These are phyloP conservation scores for Hippasteria phrygiana DNA, from an alignment of 53 echinoderm and acorn worm species.

Conservation along the genomic window DNA sequence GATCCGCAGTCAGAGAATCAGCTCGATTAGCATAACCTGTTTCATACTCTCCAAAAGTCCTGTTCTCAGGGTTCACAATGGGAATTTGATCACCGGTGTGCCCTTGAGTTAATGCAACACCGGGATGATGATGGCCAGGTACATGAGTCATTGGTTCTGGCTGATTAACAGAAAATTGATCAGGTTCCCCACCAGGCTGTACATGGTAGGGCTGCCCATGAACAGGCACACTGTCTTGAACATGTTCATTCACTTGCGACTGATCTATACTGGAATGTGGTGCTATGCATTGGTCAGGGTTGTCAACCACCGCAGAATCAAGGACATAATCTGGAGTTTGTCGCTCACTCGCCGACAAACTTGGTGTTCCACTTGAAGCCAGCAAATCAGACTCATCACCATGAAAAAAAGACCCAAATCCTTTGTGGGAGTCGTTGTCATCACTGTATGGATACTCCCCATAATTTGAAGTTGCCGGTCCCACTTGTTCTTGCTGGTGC, in stretches of 20 bases:
- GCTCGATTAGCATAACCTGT: background rate
- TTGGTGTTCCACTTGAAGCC: slow-evolving; percentile 51
- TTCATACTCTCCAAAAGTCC: background rate
- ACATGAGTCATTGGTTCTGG: background rate
- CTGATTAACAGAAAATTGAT: slow-evolving; percentile 7
- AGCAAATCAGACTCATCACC: slow-evolving; percentile 48
- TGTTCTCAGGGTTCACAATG: background rate
- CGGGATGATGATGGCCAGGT: background rate
- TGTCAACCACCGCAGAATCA: background rate
- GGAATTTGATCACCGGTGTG: background rate
- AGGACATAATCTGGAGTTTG: slow-evolving; percentile 47
- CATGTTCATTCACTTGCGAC: slow-evolving; percentile 1
- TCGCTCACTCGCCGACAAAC: slow-evolving; percentile 42
- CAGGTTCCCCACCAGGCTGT: slow-evolving; percentile 22
- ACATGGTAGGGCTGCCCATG: background rate
- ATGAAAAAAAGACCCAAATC: slow-evolving; percentile 46
- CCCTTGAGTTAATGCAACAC: background rate
- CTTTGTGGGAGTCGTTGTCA: slow-evolving; percentile 50
- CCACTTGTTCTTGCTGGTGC: slow-evolving; percentile 15
- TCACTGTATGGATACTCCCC: slow-evolving; percentile 37
- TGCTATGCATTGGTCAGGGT: background rate
- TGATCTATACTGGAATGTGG: background rate
- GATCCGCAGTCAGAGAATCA: background rate
- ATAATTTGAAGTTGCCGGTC: background rate
- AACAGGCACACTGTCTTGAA: background rate